Evolutionary conservation across 2,888 invertebrate species (phyloP), one percentile per base, ranked within the genome.

Genomic region (Orchesellides sinensis): DNA sequence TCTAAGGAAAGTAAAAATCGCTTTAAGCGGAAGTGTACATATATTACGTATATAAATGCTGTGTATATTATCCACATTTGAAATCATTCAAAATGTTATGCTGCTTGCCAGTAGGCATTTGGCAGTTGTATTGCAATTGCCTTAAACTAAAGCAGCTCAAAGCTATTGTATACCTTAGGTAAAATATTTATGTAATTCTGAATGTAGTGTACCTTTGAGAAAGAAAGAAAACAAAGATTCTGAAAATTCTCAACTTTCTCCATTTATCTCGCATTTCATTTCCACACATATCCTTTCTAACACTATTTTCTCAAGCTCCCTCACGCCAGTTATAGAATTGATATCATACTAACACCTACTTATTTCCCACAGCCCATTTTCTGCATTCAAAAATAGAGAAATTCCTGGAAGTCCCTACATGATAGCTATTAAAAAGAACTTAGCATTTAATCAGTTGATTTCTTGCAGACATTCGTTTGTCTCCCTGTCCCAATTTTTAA

Each of bases 191-290:
- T n/a, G n/a, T n/a, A n/a, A n/a, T n/a, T n/a, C n/a, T n/a, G n/a
- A n/a, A n/a, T 32, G 10, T 32, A 10, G 32, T 32, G 32, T 10
- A 32, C 10, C 6, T 5, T 32, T 5, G 32, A 10, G 6, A 10
- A 32, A 10, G 5, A 32, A 10, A 6, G 5, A 6, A 10, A 6
- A 32, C 5, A 6, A 32, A 32, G 32, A 32, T 32, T 5, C 32
- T 32, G 52, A 52, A 52, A 52, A 52, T n/a, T 29, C 29, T 29
- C 63, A 63, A 63, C 63, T 63, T 63, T 63, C 23, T 32, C 63
- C 63, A 63, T 63, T 63, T 63, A 35, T 63, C 63, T 63, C 21
- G 35, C 32, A 63, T 21, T 35, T 32, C 35, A 35, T n/a, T 49
- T 40, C 23, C 29, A n/a, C 29, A 29, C 59, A 59, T n/a, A 27